Conservation (phyloP, 2,113 vertebrate genomes). For the human region DNA sequence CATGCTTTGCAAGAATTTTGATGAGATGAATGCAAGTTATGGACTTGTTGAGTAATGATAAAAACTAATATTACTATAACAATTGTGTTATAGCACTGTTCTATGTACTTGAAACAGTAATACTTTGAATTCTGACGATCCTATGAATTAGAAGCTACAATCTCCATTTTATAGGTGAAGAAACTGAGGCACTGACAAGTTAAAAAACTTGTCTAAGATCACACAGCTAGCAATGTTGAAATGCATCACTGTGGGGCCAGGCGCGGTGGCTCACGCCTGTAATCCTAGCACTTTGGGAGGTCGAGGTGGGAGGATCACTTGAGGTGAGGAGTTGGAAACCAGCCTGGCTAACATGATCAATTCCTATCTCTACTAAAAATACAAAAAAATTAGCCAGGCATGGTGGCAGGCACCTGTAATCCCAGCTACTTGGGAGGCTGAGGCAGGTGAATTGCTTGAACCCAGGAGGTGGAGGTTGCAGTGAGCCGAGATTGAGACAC, state of each 20-base stretch:
- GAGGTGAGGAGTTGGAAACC: no score
- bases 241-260: background rate
- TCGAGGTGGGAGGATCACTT: no score
- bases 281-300: no score
- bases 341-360: no score
- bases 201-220: background rate
- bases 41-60: background rate
- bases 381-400: no score
- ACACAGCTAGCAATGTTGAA: background rate
- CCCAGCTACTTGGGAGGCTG: no score
- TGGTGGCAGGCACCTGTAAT: no score
- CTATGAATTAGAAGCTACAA: background rate
- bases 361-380: no score
- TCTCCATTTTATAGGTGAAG: background rate
- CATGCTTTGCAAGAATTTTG: background rate
- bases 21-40: background rate
- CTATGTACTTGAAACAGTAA: background rate
- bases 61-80: background rate
- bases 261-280: no score
- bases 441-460: no score
- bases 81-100: background rate
- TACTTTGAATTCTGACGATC: background rate
- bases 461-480: no score
- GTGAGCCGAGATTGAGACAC: no score
- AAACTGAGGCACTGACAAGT: background rate